Evolutionary conservation across 1,140 invertebrate genomes (phyloP), one percentile per base, ranked within the genome.

Genomic region (Radopholus similis): DNA sequence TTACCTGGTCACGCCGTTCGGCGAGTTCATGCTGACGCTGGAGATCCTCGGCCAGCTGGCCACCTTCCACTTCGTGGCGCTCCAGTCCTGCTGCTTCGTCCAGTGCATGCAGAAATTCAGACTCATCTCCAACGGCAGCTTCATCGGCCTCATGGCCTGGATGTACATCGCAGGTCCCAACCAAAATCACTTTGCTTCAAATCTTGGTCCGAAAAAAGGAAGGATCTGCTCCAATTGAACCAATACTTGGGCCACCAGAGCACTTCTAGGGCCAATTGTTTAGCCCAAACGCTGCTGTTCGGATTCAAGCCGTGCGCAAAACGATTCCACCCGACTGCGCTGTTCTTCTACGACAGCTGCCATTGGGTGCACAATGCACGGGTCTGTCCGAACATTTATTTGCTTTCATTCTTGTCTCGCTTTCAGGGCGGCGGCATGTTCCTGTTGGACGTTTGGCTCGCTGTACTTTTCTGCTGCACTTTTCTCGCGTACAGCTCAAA

Each of bases 61-160:
- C 32, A 62, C 40, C 0, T 62, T 62, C 30, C 40, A 47, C 47
- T 62, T 62, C 47, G 49, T 62, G 11, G 28, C 49, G 32, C 34
- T 62, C 28, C 59, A 62, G 32, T 35, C 59, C 23, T 21, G 42
- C 49, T 18, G 34, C 13, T 49, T 47, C 47, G 4, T 62, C 23
- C 4, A 6, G 4, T 51, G 47, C 30, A 26, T 51, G 23, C 47
- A 51, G 30, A 21, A 26, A 51, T 51, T 51, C 1, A 21, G 47
- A 2, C n/a, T 51, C 9, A 51, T 26, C 30, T 6, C 47, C 15
- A 26, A 26, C 23, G 47, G 47, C 1, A 26, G 23, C n/a, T 13
- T 51, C 21, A 51, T 51, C 15, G 18, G 47, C 23, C 47, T 51
- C 4, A 15, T 51, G 1, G 47, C 30, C 5, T 51, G 47, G 47